These are phyloP conservation scores for Sebastes steindachneri DNA, from an alignment of 2,797 vertebrate species.

Conservation along the genomic window DNA sequence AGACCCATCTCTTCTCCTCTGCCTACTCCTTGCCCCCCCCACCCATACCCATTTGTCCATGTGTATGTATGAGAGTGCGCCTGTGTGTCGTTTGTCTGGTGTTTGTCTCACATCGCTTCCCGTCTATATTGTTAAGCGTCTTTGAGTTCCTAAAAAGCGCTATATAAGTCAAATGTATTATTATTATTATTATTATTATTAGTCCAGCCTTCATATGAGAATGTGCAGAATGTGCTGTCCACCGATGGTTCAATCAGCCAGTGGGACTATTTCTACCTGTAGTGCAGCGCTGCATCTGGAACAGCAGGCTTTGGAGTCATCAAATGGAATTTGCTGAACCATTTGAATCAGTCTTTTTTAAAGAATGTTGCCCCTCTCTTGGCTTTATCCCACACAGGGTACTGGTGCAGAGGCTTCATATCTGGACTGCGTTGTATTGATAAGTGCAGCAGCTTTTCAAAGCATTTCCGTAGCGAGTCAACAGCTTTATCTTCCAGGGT, in stretches of 20 bases:
- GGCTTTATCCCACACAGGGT: background rate
- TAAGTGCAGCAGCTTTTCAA: slow-evolving; percentile 36
- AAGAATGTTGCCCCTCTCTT: background rate
- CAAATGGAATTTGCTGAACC: background rate
- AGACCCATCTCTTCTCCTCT: too few relatives aligned
- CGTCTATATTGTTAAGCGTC: too few relatives aligned
- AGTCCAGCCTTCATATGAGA: background rate
- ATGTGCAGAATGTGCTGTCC: background rate
- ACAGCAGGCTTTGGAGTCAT: background rate
- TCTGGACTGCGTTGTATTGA: slow-evolving; percentile 6
- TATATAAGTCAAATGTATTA: too few relatives aligned
- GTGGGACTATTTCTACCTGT: background rate
- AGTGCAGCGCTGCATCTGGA: background rate
- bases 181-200: too few relatives aligned
- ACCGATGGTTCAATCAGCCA: background rate
- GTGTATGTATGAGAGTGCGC: too few relatives aligned
- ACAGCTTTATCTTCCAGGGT: slow-evolving; percentile 59
- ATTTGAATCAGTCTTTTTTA: background rate
- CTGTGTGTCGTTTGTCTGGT: too few relatives aligned
- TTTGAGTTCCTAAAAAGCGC: too few relatives aligned
- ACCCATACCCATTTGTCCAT: too few relatives aligned
- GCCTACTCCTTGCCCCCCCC: too few relatives aligned
- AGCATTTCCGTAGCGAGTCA: slow-evolving; percentile 50
- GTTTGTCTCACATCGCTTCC: too few relatives aligned
- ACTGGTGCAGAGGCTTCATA: background rate